Conservation (phyloP, 2,888 invertebrate species). For the Unio pictorum region DNA sequence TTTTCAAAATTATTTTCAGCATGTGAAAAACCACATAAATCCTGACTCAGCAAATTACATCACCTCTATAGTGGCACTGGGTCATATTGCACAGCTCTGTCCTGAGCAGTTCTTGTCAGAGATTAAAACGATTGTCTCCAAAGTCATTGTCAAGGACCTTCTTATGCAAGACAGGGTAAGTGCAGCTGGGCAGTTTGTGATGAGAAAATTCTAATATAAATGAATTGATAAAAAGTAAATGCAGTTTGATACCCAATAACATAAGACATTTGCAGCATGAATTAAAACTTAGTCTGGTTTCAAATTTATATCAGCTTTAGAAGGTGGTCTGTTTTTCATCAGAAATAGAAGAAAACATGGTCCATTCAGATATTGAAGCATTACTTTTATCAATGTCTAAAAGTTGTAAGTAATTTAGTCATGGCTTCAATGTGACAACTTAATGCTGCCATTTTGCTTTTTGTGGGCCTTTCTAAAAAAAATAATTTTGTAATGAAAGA, state of each 20-base stretch:
- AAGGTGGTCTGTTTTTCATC: too few relatives aligned
- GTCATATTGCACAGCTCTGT: slow-evolving; percentile 93
- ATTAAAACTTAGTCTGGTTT: too few relatives aligned
- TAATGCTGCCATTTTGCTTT: too few relatives aligned
- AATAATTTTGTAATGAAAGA: too few relatives aligned
- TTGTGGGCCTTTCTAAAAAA: too few relatives aligned
- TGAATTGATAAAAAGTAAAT: not conserved
- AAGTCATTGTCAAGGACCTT: slow-evolving; percentile 93
- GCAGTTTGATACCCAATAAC: not conserved
- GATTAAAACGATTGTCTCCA: slow-evolving; percentile 94
- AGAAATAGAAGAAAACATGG: too few relatives aligned
- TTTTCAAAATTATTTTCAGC: slow-evolving; percentile 56
- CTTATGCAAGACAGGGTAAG: slow-evolving; percentile 78
- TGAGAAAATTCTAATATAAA: not conserved
- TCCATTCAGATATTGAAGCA: too few relatives aligned
- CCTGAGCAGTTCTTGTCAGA: slow-evolving; percentile 91
- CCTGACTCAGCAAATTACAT: slow-evolving; percentile 81
- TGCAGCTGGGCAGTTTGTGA: not conserved
- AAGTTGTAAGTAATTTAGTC: too few relatives aligned
- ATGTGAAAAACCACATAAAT: slow-evolving; percentile 74
- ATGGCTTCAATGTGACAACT: too few relatives aligned
- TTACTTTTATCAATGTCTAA: too few relatives aligned
- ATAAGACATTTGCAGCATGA: not conserved
- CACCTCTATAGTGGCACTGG: slow-evolving; percentile 93
- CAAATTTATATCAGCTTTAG: too few relatives aligned